These are phyloP conservation scores for Pogonus chalceus DNA, from an alignment of 1,140 invertebrate species.

Conservation along the genomic window DNA sequence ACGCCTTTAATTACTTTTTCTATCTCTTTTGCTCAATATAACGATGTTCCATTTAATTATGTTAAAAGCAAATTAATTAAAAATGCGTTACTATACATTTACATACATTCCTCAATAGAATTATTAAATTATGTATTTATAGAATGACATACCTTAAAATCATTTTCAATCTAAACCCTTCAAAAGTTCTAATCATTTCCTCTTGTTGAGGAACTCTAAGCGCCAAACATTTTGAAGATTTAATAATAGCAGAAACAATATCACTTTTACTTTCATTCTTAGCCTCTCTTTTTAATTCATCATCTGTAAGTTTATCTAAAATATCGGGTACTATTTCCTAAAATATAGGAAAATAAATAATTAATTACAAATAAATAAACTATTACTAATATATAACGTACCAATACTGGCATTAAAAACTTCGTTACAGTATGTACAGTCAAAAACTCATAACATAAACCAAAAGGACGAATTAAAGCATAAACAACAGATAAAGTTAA, in stretches of 20 bases:
- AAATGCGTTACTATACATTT: not conserved
- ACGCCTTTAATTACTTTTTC: too few relatives aligned
- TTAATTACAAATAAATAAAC: constrained; percentile 6
- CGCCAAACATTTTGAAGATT: constrained; percentile 80
- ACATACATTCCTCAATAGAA: too few relatives aligned
- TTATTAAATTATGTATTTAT: not conserved
- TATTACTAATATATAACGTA: constrained; percentile 40
- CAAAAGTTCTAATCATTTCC: constrained; percentile 76
- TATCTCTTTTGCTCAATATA: too few relatives aligned
- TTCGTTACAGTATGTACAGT: constrained; percentile 83
- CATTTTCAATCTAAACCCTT: constrained; percentile 94
- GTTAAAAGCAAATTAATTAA: too few relatives aligned
- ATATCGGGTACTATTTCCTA: constrained; percentile 86
- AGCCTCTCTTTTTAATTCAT: constrained; percentile 92
- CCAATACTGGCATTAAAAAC: constrained; percentile 88
- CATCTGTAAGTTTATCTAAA: constrained; percentile 90
- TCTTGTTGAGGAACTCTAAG: constrained; percentile 68
- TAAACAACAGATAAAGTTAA: constrained; percentile 72
- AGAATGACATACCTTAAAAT: constrained; percentile 55
- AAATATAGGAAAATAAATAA: constrained; percentile 18
- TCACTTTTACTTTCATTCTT: constrained; percentile 93
- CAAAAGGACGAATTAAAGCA: constrained; percentile 82
- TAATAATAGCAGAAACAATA: constrained; percentile 81
- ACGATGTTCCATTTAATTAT: too few relatives aligned
- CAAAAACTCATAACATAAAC: constrained; percentile 82